Base-by-base conservation (phyloP, 2,888 invertebrate species). In the Theodoxus fluviatilis region DNA sequence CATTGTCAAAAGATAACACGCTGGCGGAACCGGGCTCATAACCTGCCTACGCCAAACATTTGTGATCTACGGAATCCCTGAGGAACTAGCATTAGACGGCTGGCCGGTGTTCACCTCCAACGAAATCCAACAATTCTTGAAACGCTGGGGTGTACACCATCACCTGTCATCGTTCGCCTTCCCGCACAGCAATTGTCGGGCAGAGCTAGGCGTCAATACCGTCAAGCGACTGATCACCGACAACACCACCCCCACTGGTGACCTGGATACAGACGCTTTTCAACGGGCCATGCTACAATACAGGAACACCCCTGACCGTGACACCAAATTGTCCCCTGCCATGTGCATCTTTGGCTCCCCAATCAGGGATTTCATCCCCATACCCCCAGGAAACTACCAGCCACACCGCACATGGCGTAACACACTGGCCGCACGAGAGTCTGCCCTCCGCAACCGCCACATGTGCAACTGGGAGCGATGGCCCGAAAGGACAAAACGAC, bases 101-200 rank as follows among this genome's bases (percentile, higher is more conserved):
- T 76, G 76, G 18, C 76, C 78, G 12, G 73, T 78, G 68, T 76
- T 79, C 68, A 78, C 71, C 22, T 33, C 75, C 12, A 61, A 68
- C 25, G 38, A 69, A 6, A 78, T 75, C 4, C 65, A 76, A 12
- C 25, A 66, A 35, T 79, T 79, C 59, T 71, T 80, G 1, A 66
- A 72, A 28, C 35, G 67, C 12, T 80, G 78, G 79, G 76, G 78
- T 31, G 76, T 80, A 1, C 73, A 76, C 49, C 78, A 79, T 52
- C 67, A 76, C 2, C 64, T 79, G 1, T 80, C 79, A 18, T 80
- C 78, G 0, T 78, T 81, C 0, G 77, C 77, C 7, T 79, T 75
- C 57, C 76, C 77, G 3, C 78, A 79, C 71, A 78, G 76, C 67
- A 80, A 80, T 68, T 79, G 79, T 55, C 35, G 78, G 0, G 80